Evolutionary conservation across 2,797 vertebrate genomes (phyloP).

Genomic region (Tangara arthus): DNA sequence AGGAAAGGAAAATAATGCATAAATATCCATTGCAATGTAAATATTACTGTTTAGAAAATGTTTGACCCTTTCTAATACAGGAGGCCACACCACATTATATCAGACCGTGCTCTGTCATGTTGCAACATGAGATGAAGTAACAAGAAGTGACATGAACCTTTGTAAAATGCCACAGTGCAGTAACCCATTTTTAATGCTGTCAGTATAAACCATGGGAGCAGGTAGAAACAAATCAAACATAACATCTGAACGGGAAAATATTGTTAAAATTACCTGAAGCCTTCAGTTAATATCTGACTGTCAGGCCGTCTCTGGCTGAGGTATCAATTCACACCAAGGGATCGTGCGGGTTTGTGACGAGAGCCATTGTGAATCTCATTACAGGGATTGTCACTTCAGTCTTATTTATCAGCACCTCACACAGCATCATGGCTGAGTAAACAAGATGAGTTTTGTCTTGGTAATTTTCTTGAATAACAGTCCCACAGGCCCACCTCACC

Average conservation of each 20-base stretch:
- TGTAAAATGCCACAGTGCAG: conserved; percentile 58
- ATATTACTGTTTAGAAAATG: conserved; percentile 20
- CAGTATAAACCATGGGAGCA: conserved; percentile 23
- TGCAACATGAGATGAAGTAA: conserved; percentile 29
- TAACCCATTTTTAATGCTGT: conserved; percentile 64
- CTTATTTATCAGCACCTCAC: not conserved
- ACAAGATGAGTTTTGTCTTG: not conserved
- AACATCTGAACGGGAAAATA: conserved; percentile 43
- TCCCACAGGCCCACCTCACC: not conserved
- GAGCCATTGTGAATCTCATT: not conserved
- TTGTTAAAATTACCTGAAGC: conserved; percentile 51
- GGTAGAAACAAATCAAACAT: conserved; percentile 54
- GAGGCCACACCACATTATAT: conserved; percentile 27
- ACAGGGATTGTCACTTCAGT: not conserved
- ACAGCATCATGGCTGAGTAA: not conserved
- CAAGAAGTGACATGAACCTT: conserved; percentile 61
- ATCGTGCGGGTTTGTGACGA: not conserved
- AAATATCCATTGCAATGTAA: conserved; percentile 35
- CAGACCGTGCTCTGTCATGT: conserved; percentile 14
- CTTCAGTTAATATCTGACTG: conserved; percentile 13
- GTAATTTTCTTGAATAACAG: not conserved
- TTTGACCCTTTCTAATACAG: conserved; percentile 30
- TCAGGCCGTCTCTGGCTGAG: not conserved
- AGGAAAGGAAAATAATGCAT: not conserved
- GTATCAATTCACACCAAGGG: not conserved